A percentile compares a stretch with the other conserved stretches of the same genome.
Conservation (phyloP, 2,113 vertebrate species). For the Origma solitaria region DNA sequence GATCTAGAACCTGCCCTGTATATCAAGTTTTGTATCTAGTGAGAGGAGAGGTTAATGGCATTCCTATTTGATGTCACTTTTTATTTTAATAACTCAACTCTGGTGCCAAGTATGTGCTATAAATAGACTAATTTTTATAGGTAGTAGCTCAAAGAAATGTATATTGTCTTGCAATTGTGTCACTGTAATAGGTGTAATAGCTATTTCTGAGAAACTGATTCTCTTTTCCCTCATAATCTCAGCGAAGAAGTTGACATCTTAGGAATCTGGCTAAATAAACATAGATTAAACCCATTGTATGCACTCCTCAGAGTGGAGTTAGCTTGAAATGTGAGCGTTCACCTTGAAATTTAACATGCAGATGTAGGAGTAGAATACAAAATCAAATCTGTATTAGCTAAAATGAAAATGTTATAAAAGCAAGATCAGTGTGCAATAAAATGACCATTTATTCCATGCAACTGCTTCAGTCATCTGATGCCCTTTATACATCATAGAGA, state of each 20-base stretch:
- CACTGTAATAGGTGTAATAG: not conserved
- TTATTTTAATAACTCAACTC: not conserved
- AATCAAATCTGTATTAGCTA: not conserved
- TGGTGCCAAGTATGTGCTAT: not conserved
- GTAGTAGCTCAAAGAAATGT: not conserved
- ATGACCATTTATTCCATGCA: not conserved
- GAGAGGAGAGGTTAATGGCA: not conserved
- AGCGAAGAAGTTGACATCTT: not conserved
- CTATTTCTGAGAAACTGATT: not conserved
- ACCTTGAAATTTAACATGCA: not conserved
- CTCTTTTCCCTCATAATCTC: not conserved
- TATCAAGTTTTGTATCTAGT: not conserved
- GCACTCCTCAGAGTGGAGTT: not conserved
- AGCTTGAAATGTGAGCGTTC: not conserved
- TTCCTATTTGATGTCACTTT: not conserved
- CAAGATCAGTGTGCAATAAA: not conserved
- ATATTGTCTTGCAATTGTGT: not conserved
- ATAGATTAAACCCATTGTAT: not conserved
- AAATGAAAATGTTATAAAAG: not conserved
- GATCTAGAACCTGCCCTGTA: not conserved
- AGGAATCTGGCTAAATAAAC: not conserved
- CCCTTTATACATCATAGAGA: conserved; percentile 9
- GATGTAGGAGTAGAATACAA: not conserved
- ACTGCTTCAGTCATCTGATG: conserved; percentile 8
- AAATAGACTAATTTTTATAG: not conserved